phyloP scores from a whole-genome alignment of 2,797 vertebrate genomes.

The Acanthopagrus latus region DNA sequence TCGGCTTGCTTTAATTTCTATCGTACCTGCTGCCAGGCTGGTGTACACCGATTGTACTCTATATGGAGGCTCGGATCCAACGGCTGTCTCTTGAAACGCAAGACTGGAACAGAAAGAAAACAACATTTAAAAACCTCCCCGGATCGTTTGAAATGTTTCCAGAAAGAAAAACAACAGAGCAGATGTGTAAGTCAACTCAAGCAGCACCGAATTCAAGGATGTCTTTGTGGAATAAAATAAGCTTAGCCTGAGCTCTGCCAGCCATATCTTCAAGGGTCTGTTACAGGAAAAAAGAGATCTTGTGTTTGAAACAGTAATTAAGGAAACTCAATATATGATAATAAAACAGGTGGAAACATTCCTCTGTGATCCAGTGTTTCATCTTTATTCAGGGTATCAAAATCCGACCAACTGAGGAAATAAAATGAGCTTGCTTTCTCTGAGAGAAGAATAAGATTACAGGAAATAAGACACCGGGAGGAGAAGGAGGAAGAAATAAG shows the following conservation, averaged over 20 bases:
- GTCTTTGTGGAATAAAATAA: conserved; percentile 47
- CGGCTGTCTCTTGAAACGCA: conserved; percentile 39
- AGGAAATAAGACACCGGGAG: conserved; percentile 46
- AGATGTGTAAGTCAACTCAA: conserved; percentile 46
- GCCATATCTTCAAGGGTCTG: conserved; percentile 39
- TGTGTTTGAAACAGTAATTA: conserved; percentile 42
- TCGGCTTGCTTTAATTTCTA: conserved; percentile 32
- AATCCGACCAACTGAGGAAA: conserved; percentile 37
- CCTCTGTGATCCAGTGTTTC: conserved; percentile 56
- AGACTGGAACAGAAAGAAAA: conserved; percentile 25
- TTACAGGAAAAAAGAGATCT: conserved; percentile 17
- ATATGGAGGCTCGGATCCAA: not conserved
- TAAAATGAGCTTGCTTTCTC: conserved; percentile 15
- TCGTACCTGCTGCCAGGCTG: conserved; percentile 26
- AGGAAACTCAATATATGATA: conserved; percentile 10
- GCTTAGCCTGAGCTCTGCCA: conserved; percentile 30
- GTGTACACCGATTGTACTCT: conserved; percentile 3
- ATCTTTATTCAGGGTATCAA: conserved; percentile 60
- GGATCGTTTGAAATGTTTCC: conserved; percentile 55
- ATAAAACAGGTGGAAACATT: conserved; percentile 38
- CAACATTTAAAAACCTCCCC: conserved; percentile 34
- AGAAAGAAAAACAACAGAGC: conserved; percentile 41
- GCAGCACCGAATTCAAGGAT: conserved; percentile 30
- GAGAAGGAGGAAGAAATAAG: conserved; percentile 44
- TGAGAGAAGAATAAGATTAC: conserved; percentile 31